Evolutionary conservation across 2,113 vertebrate species (phyloP).

Genomic region (Eubucco bourcierii): DNA sequence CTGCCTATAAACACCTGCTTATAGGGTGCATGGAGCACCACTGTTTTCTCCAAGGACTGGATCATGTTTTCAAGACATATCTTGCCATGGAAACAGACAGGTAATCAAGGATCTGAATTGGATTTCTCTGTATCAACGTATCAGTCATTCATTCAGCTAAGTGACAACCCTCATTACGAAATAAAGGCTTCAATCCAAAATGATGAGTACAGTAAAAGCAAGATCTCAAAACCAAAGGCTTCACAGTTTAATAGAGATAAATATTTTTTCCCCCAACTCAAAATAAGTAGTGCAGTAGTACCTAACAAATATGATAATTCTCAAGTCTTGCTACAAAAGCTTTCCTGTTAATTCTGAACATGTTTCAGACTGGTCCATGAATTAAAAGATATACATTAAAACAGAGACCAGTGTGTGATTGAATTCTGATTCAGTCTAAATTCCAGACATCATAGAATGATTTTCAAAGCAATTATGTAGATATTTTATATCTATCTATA

Average conservation of each 20-base stretch:
- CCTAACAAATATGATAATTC: background rate
- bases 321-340: background rate
- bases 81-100: slow-evolving; percentile 1
- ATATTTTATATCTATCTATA: too few relatives aligned
- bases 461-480: background rate
- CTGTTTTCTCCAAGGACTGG: background rate
- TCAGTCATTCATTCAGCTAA: background rate
- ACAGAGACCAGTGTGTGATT: background rate
- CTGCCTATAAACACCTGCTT: background rate
- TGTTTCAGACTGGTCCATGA: background rate
- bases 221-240: background rate
- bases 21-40: background rate
- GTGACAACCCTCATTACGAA: background rate
- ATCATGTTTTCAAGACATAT: background rate
- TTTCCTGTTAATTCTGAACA: background rate
- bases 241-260: background rate
- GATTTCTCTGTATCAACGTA: background rate
- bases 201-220: background rate
- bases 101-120: background rate
- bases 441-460: background rate
- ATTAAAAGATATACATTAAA: background rate
- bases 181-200: slow-evolving; percentile 1
- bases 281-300: background rate
- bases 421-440: slow-evolving; percentile 11
- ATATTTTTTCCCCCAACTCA: background rate